phyloP scores from a whole-genome alignment of 30 jellyfish, hydroid and myxozoan species.

The Cassiopea andromeda region DNA sequence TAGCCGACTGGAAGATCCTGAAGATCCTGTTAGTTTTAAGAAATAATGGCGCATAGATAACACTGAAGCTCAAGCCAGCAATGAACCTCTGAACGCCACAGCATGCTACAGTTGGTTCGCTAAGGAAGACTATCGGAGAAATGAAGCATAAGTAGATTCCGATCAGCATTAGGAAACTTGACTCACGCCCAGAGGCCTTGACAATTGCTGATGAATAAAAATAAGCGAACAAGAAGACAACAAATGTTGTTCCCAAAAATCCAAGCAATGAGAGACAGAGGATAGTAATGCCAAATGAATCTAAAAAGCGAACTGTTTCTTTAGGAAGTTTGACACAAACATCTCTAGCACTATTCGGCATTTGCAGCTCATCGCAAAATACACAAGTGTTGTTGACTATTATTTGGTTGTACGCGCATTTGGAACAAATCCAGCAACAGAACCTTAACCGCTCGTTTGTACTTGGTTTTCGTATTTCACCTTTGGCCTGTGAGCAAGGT shows the following conservation, averaged over 20 bases:
- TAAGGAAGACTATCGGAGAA: conserved; percentile 56
- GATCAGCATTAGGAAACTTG: conserved; percentile 42
- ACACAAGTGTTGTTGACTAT: conserved; percentile 48
- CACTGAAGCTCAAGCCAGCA: conserved; percentile 74
- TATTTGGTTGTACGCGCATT: conserved; percentile 15
- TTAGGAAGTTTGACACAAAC: conserved; percentile 21
- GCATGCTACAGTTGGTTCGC: conserved; percentile 24
- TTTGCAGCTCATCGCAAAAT: conserved; percentile 15
- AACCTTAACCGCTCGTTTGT: background rate
- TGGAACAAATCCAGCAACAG: conserved; percentile 60
- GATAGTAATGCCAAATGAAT: background rate
- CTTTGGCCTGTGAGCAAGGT: conserved; percentile 40
- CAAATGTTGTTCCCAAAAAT: conserved; percentile 4
- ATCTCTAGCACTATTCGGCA: conserved; percentile 25
- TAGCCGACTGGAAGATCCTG: conserved; percentile 79
- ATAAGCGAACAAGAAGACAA: conserved; percentile 22
- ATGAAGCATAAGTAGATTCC: conserved; percentile 64
- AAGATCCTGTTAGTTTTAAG: conserved; percentile 81
- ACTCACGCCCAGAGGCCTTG: conserved; percentile 66
- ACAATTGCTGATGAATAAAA: conserved; percentile 36
- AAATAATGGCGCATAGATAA: conserved; percentile 83
- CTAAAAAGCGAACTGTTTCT: background rate
- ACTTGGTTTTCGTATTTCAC: background rate
- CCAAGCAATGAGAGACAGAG: conserved; percentile 35
- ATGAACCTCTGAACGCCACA: conserved; percentile 72